These are phyloP conservation scores for Paraescarpia echinospica DNA, from an alignment of 1,140 invertebrate genomes.

Conservation along the genomic window DNA sequence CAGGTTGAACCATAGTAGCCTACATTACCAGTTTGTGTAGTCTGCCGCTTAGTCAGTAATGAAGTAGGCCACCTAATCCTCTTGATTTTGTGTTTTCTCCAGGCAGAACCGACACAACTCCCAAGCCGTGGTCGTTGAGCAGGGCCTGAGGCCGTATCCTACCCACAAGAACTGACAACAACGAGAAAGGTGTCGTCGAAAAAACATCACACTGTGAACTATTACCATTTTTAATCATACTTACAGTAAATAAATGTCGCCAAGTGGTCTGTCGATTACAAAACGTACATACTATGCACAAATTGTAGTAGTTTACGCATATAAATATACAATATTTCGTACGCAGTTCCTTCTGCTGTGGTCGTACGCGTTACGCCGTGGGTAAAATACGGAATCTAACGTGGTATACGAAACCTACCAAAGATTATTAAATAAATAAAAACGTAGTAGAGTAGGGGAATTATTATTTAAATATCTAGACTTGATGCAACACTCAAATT, in stretches of 20 bases:
- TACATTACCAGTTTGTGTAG: neutral
- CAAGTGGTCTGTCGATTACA: neutral
- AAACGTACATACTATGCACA: neutral
- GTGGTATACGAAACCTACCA: neutral
- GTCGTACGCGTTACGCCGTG: neutral
- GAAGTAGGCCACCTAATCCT: neutral
- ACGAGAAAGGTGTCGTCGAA: neutral
- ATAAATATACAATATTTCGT: neutral
- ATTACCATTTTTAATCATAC: neutral
- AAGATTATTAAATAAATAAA: neutral
- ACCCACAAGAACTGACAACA: neutral
- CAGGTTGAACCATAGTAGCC: neutral
- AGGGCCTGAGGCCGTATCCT: neutral
- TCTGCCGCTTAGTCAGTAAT: neutral
- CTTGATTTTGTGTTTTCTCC: neutral
- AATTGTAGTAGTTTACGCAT: neutral
- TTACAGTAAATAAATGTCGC: neutral
- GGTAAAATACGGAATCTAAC: neutral
- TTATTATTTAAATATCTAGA: neutral
- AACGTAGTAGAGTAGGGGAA: neutral
- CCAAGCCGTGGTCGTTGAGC: neutral
- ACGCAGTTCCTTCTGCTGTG: neutral
- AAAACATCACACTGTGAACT: neutral
- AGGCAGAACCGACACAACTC: neutral
- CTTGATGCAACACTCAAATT: neutral